Evolutionary conservation across 2,113 vertebrate genomes (phyloP).

Genomic region (Siniperca chuatsi): DNA sequence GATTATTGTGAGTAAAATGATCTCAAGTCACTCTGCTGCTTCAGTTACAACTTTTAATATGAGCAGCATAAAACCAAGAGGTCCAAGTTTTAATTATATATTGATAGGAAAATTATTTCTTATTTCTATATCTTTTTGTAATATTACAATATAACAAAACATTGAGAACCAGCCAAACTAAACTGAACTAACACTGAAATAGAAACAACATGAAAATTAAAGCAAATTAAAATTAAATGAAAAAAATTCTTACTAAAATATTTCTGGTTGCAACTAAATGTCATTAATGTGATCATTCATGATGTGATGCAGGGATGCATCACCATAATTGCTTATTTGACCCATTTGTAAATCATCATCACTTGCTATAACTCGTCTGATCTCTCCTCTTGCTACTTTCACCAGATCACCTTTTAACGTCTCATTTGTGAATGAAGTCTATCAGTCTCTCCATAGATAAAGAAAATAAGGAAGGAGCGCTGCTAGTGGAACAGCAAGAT

Average conservation of each 20-base stretch:
- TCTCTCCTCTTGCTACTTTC: not conserved
- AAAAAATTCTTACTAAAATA: not conserved
- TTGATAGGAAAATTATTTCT: not conserved
- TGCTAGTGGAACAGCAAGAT: not conserved
- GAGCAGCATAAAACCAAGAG: not conserved
- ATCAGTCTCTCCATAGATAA: not conserved
- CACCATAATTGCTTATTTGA: not conserved
- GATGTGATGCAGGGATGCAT: not conserved
- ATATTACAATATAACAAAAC: not conserved
- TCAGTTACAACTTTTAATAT: not conserved
- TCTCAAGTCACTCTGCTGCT: constrained; percentile 20
- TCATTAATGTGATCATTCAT: not conserved
- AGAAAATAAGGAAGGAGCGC: not conserved
- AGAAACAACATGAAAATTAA: not conserved
- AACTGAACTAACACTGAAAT: not conserved
- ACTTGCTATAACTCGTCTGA: not conserved
- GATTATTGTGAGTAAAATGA: constrained; percentile 16
- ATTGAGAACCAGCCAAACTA: not conserved
- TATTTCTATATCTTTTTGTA: not conserved
- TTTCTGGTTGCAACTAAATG: not conserved
- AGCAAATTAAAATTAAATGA: not conserved
- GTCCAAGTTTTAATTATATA: not conserved
- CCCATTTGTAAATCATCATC: not conserved
- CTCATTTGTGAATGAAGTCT: not conserved
- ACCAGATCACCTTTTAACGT: not conserved